Conservation (phyloP, 2,797 vertebrate species). For the Euphonia xanthogaster region DNA sequence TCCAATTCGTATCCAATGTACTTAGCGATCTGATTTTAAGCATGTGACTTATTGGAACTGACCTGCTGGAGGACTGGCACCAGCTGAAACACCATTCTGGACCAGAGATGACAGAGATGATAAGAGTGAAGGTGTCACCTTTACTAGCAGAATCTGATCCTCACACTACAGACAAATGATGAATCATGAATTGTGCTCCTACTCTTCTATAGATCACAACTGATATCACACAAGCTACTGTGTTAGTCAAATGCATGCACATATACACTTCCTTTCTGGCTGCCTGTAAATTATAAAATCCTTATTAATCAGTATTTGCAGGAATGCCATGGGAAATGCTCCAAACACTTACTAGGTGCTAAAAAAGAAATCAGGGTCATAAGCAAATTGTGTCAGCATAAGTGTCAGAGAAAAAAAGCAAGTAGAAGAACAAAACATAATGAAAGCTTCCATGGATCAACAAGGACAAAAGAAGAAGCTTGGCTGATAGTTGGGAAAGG, state of each 20-base stretch:
- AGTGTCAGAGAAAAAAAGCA: not conserved
- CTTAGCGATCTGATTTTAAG: not conserved
- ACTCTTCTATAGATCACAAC: not conserved
- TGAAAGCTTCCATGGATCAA: not conserved
- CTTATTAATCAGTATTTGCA: not conserved
- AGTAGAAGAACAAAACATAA: not conserved
- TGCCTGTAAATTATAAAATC: not conserved
- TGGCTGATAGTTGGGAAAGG: not conserved
- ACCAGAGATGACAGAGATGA: fast-evolving
- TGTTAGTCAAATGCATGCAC: not conserved
- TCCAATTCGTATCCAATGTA: not conserved
- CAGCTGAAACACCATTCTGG: not conserved
- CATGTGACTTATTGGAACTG: not conserved
- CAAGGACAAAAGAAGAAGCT: not conserved
- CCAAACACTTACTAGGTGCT: not conserved
- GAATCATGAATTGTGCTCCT: not conserved
- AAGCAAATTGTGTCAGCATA: not conserved
- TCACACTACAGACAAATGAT: not conserved
- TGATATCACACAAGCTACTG: not conserved
- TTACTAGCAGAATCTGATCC: not conserved
- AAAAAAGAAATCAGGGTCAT: not conserved
- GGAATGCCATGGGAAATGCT: not conserved
- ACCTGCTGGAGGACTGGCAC: not conserved
- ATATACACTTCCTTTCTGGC: not conserved
- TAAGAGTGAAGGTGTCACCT: not conserved